Conservation (phyloP, 2,888 invertebrate genomes). For the Megaustenia siamemsis region DNA sequence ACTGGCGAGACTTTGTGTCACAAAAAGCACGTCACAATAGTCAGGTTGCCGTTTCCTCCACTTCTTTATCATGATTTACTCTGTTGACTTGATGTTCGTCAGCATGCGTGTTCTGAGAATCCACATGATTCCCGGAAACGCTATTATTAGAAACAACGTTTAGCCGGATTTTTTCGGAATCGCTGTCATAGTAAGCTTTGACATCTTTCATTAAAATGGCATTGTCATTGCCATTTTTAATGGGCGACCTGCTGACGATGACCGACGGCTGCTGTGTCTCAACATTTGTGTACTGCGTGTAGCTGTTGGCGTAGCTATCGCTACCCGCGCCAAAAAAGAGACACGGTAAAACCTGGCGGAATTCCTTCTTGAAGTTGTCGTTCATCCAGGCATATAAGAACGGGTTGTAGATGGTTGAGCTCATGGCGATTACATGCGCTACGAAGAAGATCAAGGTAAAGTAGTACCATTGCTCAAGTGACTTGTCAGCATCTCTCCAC, state of each 20-base stretch:
- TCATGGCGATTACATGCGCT: constrained; percentile 93
- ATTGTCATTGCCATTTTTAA: constrained; percentile 70
- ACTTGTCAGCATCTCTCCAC: constrained; percentile 80
- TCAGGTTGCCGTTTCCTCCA: constrained; percentile 41
- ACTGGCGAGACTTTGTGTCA: not conserved
- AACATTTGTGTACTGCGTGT: constrained; percentile 77
- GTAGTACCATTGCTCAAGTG: constrained; percentile 87
- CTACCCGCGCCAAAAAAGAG: constrained; percentile 70
- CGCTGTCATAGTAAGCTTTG: constrained; percentile 73
- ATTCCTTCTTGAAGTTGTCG: constrained; percentile 94
- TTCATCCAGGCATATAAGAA: constrained; percentile 97
- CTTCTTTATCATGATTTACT: constrained; percentile 14
- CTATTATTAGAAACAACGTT: constrained; percentile 66
- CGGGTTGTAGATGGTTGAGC: constrained; percentile 95
- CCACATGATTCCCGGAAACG: constrained; percentile 36
- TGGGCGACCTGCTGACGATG: constrained; percentile 75
- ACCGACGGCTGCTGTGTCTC: constrained; percentile 75
- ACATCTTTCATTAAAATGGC: constrained; percentile 65
- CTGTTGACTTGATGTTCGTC: not conserved
- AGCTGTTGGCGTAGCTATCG: constrained; percentile 68
- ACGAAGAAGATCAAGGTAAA: constrained; percentile 94
- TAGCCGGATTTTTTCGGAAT: constrained; percentile 75
- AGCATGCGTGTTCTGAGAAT: not conserved
- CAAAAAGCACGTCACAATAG: not conserved
- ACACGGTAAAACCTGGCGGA: constrained; percentile 82